phyloP scores from a whole-genome alignment of 2,797 vertebrate genomes.

The Malurus leucopterus region DNA sequence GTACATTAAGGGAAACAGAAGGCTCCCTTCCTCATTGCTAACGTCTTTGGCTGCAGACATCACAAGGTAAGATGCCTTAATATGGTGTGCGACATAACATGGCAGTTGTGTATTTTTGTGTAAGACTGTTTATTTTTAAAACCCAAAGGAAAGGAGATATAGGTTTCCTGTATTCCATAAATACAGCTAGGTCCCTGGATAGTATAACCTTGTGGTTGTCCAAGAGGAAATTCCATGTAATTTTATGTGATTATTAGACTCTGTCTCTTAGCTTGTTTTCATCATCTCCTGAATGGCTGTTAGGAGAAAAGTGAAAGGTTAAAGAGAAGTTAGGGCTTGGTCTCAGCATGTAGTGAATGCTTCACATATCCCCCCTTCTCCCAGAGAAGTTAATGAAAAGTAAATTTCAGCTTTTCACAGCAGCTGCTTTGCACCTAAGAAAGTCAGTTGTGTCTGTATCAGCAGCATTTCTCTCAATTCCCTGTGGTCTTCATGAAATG shows the following conservation, averaged over 20 bases:
- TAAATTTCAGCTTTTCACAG: neutral
- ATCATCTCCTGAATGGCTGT: slow-evolving; percentile 23
- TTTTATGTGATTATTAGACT: slow-evolving; percentile 18
- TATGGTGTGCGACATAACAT: neutral
- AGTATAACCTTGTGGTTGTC: slow-evolving; percentile 20
- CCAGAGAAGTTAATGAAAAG: neutral
- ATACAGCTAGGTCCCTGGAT: slow-evolving; percentile 29
- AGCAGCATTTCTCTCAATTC: neutral
- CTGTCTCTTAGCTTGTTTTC: slow-evolving; percentile 34
- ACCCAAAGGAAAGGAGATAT: slow-evolving; percentile 13
- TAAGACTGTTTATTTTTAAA: slow-evolving; percentile 45
- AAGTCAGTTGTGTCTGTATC: neutral
- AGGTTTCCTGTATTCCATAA: slow-evolving; percentile 36
- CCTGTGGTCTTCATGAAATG: neutral
- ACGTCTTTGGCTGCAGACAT: neutral
- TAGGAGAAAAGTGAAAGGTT: slow-evolving; percentile 18
- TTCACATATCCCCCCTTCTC: neutral
- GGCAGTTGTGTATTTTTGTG: slow-evolving; percentile 33
- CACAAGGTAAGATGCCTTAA: neutral
- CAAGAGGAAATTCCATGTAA: slow-evolving; percentile 43
- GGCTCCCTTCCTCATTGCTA: neutral
- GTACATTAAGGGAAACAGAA: neutral
- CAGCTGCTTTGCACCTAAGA: neutral
- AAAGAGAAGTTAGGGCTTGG: neutral
- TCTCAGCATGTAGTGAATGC: neutral